These are phyloP conservation scores for Todiramphus chloris DNA, from an alignment of 2,113 vertebrate species.

Conservation along the genomic window DNA sequence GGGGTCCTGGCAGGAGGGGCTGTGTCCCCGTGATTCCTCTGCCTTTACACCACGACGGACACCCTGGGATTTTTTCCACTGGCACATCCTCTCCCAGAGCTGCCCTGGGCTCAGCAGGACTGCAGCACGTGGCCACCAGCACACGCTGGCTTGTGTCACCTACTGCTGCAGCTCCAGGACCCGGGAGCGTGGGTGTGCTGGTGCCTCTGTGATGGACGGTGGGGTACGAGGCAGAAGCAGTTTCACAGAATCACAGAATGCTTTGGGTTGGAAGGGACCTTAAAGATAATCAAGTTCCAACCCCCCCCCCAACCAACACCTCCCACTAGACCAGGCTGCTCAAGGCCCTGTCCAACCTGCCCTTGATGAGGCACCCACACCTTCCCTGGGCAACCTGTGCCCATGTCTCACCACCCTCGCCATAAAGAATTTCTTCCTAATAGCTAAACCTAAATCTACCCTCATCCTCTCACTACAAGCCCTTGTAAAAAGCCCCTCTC, in stretches of 20 bases:
- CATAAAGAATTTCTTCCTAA: no score
- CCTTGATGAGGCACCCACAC: no score
- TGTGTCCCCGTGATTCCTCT: background rate
- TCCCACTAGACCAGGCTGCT: no score
- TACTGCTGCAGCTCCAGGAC: background rate
- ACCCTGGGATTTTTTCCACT: background rate
- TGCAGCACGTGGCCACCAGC: background rate
- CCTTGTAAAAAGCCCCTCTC: no score
- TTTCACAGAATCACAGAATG: background rate
- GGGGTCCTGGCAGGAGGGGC: background rate
- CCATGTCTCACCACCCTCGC: no score
- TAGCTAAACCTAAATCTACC: no score
- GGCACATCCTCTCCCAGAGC: background rate
- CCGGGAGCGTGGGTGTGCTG: background rate
- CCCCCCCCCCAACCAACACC: no score
- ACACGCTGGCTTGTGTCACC: rapidly evolving
- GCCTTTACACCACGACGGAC: rapidly evolving
- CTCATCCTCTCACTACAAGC: no score
- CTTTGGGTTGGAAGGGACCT: no score
- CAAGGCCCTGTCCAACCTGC: no score
- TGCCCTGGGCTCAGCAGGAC: rapidly evolving
- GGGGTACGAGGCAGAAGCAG: rapidly evolving
- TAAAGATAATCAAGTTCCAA: no score
- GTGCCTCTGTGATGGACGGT: rapidly evolving
- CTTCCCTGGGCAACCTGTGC: no score